A percentile compares a stretch with the other conserved stretches of the same genome.
phyloP scores from a whole-genome alignment of 2,797 vertebrate genomes.

The Hirundo rustica region DNA sequence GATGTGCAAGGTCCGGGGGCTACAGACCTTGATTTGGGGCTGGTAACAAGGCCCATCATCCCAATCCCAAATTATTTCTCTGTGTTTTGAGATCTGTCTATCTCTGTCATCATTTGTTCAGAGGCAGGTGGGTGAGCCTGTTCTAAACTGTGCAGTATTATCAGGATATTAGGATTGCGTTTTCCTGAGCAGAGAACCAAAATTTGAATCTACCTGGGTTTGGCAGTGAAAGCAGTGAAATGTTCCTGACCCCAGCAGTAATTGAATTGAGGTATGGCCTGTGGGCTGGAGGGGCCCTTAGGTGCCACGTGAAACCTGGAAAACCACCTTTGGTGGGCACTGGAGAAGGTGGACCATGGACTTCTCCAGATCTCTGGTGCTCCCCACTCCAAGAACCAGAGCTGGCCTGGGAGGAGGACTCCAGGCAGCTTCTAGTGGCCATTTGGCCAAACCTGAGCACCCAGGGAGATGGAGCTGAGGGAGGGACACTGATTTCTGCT shows the following conservation, averaged over 20 bases:
- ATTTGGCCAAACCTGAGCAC: neutral
- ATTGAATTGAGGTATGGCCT: neutral
- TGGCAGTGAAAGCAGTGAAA: neutral
- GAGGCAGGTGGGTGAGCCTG: neutral
- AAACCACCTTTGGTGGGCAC: neutral
- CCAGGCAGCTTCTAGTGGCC: neutral
- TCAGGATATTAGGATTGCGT: neutral
- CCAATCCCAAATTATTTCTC: neutral
- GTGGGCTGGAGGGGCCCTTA: neutral
- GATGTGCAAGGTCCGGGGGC: neutral
- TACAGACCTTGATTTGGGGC: neutral
- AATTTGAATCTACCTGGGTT: neutral
- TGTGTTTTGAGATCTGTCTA: neutral
- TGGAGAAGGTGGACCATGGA: neutral
- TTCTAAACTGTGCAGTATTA: neutral
- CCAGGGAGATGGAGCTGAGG: neutral
- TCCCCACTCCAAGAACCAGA: neutral
- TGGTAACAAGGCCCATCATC: neutral
- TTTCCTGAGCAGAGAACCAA: neutral
- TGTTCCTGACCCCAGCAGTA: neutral
- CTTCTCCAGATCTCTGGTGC: neutral
- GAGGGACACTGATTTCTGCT: neutral
- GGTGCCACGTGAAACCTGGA: neutral
- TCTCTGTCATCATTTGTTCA: neutral
- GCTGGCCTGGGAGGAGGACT: neutral